Percentiles rank a stretch among this genome's conserved stretches.
These are phyloP conservation scores for Scophthalmus maximus DNA, from an alignment of 2,113 vertebrate genomes.

Conservation along the genomic window DNA sequence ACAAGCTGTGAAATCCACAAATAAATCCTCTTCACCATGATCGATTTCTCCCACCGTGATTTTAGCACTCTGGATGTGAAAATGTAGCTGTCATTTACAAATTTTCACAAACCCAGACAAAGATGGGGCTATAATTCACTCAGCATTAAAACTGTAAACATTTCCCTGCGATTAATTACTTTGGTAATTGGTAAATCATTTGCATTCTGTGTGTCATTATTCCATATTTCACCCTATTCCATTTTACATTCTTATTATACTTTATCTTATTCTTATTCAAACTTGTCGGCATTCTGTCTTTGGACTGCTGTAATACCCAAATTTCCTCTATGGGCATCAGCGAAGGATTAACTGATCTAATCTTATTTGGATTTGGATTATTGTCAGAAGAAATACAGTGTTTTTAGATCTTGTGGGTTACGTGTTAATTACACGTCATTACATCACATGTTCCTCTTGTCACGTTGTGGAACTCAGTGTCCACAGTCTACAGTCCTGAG, in stretches of 20 bases:
- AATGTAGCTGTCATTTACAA: not conserved
- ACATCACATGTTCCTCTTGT: not conserved
- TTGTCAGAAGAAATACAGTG: not conserved
- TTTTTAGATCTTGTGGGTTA: too few relatives aligned
- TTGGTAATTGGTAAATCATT: too few relatives aligned
- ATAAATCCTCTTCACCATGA: constrained; percentile 55
- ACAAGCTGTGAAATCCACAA: too few relatives aligned
- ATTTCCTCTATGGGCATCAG: too few relatives aligned
- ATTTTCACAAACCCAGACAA: not conserved
- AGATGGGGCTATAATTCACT: not conserved
- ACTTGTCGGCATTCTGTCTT: too few relatives aligned
- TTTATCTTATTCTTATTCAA: too few relatives aligned
- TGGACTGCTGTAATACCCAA: too few relatives aligned
- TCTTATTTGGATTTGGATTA: too few relatives aligned
- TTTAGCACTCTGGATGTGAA: constrained; percentile 1
- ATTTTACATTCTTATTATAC: too few relatives aligned
- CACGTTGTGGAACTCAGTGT: not conserved
- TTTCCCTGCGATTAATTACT: not conserved
- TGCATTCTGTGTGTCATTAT: too few relatives aligned
- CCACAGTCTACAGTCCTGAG: not conserved
- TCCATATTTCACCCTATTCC: too few relatives aligned
- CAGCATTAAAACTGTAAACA: not conserved
- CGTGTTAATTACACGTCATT: not conserved
- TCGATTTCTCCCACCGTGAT: constrained; percentile 9
- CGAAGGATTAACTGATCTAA: too few relatives aligned